These are phyloP conservation scores for Tanytarsus gracilentus DNA, from an alignment of 2,888 invertebrate species.

Conservation along the genomic window DNA sequence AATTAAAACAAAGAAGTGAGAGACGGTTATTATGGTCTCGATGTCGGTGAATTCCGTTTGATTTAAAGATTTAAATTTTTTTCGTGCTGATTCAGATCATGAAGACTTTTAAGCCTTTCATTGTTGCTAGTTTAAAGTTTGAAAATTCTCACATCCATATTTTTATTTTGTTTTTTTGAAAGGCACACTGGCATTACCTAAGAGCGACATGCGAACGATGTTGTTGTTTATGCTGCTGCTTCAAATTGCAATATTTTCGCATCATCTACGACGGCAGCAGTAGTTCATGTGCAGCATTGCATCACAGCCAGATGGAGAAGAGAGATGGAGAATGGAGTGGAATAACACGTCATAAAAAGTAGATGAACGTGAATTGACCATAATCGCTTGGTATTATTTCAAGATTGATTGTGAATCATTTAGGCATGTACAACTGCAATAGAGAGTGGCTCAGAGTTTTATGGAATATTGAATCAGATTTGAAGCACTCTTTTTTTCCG, in stretches of 20 bases:
- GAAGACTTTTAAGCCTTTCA: background rate
- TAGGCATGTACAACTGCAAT: background rate
- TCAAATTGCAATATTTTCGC: background rate
- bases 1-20: too few relatives aligned
- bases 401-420: conserved; percentile 15
- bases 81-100: too few relatives aligned
- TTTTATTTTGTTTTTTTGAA: conserved; percentile 1
- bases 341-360: background rate
- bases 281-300: conserved; percentile 8
- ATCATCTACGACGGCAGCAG: background rate
- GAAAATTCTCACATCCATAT: conserved; percentile 10
- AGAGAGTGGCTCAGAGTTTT: background rate
- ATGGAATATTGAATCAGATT: conserved; percentile 9
- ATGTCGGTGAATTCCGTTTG: too few relatives aligned
- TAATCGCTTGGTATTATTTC: conserved; percentile 19
- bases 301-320: background rate
- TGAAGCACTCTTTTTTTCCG: background rate
- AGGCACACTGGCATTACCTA: conserved; percentile 13
- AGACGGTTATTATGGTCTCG: too few relatives aligned
- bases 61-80: too few relatives aligned
- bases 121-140: background rate
- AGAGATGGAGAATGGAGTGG: background rate
- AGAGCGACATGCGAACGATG: conserved; percentile 10
- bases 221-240: background rate
- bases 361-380: conserved; percentile 17